Conservation (phyloP, 2,797 vertebrate species). For the Prunella strophiata region DNA sequence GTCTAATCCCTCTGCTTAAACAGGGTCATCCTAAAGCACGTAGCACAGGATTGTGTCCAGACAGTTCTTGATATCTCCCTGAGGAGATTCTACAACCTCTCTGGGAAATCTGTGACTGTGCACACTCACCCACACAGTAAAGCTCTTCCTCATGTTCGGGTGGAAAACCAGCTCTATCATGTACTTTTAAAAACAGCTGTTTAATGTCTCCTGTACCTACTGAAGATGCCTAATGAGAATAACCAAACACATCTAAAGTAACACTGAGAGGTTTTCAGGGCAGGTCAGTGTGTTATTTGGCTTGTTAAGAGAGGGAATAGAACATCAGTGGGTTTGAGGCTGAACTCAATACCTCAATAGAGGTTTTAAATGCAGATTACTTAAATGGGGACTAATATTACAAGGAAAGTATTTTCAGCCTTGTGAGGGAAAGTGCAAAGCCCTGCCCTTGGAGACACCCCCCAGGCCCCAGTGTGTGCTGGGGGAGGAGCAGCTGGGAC, state of each 20-base stretch:
- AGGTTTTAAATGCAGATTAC: not conserved
- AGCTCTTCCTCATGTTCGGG: not conserved
- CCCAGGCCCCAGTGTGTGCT: fast-evolving
- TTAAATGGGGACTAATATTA: not conserved
- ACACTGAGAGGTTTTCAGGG: not conserved
- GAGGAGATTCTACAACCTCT: not conserved
- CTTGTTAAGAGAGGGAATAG: not conserved
- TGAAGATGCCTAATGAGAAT: not conserved
- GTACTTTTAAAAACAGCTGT: not conserved
- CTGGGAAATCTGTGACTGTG: not conserved
- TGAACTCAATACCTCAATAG: not conserved
- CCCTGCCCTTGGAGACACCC: no score
- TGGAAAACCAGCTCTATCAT: not conserved
- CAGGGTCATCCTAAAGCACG: not conserved
- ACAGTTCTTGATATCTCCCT: not conserved
- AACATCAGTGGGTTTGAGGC: not conserved
- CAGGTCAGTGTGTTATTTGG: not conserved
- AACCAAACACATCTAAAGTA: not conserved
- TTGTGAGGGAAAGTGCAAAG: not conserved
- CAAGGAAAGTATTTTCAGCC: not conserved
- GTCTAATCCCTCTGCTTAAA: not conserved
- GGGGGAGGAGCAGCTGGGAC: not conserved
- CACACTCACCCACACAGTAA: not conserved
- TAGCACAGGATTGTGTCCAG: not conserved
- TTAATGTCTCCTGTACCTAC: not conserved